These are phyloP conservation scores for Calypte anna DNA, from an alignment of 2,113 vertebrate genomes.

Conservation along the genomic window DNA sequence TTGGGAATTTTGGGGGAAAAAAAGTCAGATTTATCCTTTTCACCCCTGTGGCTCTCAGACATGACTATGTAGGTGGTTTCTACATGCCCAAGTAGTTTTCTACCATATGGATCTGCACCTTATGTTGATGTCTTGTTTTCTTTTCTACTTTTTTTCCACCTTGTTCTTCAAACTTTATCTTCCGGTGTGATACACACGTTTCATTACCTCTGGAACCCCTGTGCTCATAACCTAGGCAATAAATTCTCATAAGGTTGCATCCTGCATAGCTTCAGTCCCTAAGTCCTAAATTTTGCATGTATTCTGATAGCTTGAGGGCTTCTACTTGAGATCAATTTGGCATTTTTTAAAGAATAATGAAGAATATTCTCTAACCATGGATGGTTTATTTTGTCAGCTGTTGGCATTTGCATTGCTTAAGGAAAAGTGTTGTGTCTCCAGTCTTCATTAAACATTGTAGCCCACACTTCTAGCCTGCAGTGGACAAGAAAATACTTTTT, in stretches of 20 bases:
- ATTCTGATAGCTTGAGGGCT: background rate
- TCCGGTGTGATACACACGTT: background rate
- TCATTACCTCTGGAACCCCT: background rate
- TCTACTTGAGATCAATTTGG: background rate
- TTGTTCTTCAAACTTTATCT: background rate
- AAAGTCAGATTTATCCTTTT: background rate
- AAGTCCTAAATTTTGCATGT: background rate
- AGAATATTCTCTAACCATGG: background rate
- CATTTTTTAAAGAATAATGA: background rate
- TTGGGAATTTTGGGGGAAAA: fast-evolving
- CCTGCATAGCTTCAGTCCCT: background rate
- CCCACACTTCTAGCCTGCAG: background rate
- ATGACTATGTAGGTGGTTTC: background rate
- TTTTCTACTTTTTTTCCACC: background rate
- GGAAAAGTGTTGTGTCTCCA: background rate
- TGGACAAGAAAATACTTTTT: background rate
- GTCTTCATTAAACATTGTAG: background rate
- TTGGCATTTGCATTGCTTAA: background rate
- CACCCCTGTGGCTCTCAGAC: background rate
- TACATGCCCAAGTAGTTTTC: background rate
- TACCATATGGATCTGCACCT: background rate
- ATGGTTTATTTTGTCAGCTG: background rate
- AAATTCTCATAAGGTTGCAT: background rate
- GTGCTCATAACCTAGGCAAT: background rate
- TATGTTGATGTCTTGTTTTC: background rate